A percentile compares a stretch with the other conserved stretches of the same genome.
phyloP scores from a whole-genome alignment of 2,888 invertebrate species.

The Brenthis hecate region DNA sequence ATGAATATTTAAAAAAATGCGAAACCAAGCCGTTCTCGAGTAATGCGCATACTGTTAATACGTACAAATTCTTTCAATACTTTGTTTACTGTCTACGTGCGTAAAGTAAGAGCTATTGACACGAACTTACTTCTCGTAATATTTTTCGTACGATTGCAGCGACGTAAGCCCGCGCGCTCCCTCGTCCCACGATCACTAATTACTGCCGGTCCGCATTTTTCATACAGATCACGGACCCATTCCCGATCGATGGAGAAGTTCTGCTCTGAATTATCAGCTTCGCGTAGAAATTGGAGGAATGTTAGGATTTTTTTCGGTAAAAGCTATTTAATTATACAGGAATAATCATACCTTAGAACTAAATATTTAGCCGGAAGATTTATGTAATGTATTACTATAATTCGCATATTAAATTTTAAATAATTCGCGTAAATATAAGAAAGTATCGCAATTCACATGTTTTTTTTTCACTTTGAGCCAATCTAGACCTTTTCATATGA shows the following conservation, averaged over 20 bases:
- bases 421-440: too few relatives aligned
- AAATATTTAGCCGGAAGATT: too few relatives aligned
- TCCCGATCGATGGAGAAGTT: constrained; percentile 66
- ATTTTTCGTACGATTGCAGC: constrained; percentile 4
- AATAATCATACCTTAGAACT: neutral
- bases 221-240: constrained; percentile 74
- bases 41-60: too few relatives aligned
- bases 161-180: constrained; percentile 36
- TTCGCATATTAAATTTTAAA: too few relatives aligned
- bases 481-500: too few relatives aligned
- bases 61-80: too few relatives aligned
- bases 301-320: constrained; percentile 42
- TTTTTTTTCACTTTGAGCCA: too few relatives aligned
- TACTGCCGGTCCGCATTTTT: constrained; percentile 69
- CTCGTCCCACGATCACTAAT: constrained; percentile 59
- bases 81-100: too few relatives aligned
- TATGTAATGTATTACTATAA: too few relatives aligned
- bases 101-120: neutral
- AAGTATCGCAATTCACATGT: too few relatives aligned
- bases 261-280: constrained; percentile 53
- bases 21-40: too few relatives aligned
- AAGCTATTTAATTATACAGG: constrained; percentile 17
- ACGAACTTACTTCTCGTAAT: constrained; percentile 1
- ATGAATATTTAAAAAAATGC: too few relatives aligned
- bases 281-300: constrained; percentile 54